phyloP scores from a whole-genome alignment of 2,113 vertebrate species.

The Catharus bicknelli region DNA sequence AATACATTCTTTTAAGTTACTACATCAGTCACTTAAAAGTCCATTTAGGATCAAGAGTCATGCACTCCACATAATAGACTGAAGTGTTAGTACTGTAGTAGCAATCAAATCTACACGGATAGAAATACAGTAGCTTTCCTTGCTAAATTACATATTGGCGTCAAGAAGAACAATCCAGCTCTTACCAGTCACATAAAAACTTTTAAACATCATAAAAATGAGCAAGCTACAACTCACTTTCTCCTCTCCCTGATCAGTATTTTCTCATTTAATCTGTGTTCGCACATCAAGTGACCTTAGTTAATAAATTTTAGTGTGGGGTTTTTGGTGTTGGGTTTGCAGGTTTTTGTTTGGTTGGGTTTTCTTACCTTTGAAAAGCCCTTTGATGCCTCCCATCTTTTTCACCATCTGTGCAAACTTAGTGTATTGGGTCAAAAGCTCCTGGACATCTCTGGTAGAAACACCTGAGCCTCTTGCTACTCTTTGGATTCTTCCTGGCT shows the following conservation, averaged over 20 bases:
- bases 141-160: neutral
- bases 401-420: slow-evolving; percentile 99
- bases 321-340: neutral
- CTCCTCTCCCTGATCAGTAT: neutral
- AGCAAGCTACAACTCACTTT: neutral
- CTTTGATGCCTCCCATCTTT: slow-evolving; percentile 99
- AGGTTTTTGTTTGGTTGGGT: neutral
- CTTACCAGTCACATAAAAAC: neutral
- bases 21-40: neutral
- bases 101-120: neutral
- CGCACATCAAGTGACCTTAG: neutral
- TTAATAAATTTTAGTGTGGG: neutral
- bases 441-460: slow-evolving; percentile 94
- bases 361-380: slow-evolving; percentile 93
- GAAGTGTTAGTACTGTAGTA: neutral
- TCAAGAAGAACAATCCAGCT: neutral
- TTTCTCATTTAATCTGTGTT: neutral
- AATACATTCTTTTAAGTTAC: neutral
- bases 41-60: neutral
- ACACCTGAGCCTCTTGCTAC: slow-evolving; percentile 96
- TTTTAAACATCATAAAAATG: neutral
- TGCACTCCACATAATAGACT: neutral
- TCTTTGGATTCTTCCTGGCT: slow-evolving; percentile 93
- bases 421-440: slow-evolving; percentile 96
- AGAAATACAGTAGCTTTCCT: neutral